Evolutionary conservation across 2,888 invertebrate genomes (phyloP), one percentile per base, ranked within the genome.

Genomic region (Encarsia formosa): DNA sequence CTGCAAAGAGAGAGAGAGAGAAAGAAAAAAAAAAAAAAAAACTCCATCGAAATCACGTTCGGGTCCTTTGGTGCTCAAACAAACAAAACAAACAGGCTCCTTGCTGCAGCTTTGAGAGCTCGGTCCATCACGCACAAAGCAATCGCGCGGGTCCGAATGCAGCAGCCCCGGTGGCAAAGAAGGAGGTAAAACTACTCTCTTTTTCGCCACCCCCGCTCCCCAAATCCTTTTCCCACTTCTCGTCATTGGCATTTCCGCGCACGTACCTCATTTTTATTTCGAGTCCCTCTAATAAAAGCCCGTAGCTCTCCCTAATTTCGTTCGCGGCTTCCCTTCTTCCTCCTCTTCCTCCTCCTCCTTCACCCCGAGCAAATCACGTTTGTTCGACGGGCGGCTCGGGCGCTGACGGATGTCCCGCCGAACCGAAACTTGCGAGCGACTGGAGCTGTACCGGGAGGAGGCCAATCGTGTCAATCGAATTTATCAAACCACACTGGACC

Each of bases 261-360:
- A 65, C 65, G 66, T 66, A 64, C 50, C 64, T 67, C 65, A 67
- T 65, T 66, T 66, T 67, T 65, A 65, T 65, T 65, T 62, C 61
- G 60, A 58, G 50, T 53, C 60, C 59, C 56, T 58, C 62, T 63
- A 64, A 65, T 65, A 62, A 64, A 65, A 65, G 57, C 34, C n/a
- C 39, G 45, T 54, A 46, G 46, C 54, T 51, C 57, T 52, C 59
- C 62, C 62, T 65, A 65, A 65, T 64, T 64, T 61, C 57, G 56
- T 59, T 63, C 55, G 50, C 48, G 38, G 11, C 19, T 11, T 11
- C 15, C 39, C 39, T 19, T 4, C 19, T 29, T 15, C 37, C 13
- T 11, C 34, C 24, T 20, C 22, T 40, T 18, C 32, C 16, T n/a
- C n/a, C n/a, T n/a, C n/a, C n/a, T n/a, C n/a, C n/a, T n/a, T n/a